These are phyloP conservation scores for Podarcis siculus DNA, from an alignment of 2,797 vertebrate genomes.

Conservation along the genomic window DNA sequence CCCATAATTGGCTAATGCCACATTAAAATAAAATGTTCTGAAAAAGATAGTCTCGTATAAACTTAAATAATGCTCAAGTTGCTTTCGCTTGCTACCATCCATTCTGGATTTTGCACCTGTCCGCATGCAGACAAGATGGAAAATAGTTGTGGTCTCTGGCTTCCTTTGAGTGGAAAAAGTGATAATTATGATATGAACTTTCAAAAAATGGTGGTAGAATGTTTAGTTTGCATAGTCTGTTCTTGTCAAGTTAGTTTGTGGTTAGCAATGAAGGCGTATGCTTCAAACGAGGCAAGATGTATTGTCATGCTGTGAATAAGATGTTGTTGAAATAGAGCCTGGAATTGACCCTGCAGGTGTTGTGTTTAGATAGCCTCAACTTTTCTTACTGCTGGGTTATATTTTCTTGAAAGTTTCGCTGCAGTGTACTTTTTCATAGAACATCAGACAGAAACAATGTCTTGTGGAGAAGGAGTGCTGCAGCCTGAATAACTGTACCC, in stretches of 20 bases:
- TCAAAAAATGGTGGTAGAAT: constrained; percentile 62
- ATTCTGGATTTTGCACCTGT: constrained; percentile 61
- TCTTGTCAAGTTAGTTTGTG: constrained; percentile 63
- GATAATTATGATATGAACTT: constrained; percentile 68
- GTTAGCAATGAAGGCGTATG: constrained; percentile 56
- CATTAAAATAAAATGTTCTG: constrained; percentile 20
- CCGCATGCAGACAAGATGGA: constrained; percentile 51
- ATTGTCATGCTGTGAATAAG: neutral
- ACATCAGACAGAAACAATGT: neutral
- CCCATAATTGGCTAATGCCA: neutral
- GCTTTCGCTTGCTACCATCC: constrained; percentile 40
- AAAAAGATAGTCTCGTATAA: neutral
- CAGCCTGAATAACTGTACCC: neutral
- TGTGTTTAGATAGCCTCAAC: neutral
- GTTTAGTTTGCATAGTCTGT: constrained; percentile 69
- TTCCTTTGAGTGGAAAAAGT: constrained; percentile 66
- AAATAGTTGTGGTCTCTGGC: constrained; percentile 67
- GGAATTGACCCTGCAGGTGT: neutral
- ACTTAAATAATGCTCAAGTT: constrained; percentile 8
- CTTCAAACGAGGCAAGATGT: constrained; percentile 44
- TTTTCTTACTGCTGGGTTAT: neutral
- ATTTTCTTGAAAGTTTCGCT: neutral
- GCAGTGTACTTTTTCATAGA: neutral
- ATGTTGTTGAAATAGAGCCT: neutral
- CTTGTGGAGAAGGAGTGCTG: neutral